phyloP scores from a whole-genome alignment of 37 sponge, comb jelly and placozoan genomes.

The Hexactinellida sp. region DNA sequence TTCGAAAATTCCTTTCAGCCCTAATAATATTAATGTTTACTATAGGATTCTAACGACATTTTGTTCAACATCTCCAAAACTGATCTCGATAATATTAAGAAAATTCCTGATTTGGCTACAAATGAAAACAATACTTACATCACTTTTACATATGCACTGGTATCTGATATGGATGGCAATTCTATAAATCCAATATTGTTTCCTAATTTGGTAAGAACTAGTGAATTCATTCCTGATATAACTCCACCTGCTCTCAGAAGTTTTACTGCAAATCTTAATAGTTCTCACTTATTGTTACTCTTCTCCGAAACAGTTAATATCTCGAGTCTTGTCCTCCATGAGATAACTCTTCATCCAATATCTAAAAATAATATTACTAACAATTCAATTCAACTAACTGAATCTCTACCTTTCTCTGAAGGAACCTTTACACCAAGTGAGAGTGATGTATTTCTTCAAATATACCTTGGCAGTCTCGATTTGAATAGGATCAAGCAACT shows the following conservation, averaged over 20 bases:
- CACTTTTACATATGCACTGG: constrained; percentile 29
- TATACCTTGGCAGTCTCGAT: constrained; percentile 40
- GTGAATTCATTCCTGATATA: constrained; percentile 31
- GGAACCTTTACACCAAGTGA: constrained; percentile 27
- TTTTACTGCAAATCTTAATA: constrained; percentile 49
- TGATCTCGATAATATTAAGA: constrained; percentile 57
- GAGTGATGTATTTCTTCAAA: constrained; percentile 33
- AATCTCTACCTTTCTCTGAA: neutral
- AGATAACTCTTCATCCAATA: constrained; percentile 28
- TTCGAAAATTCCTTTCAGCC: no score
- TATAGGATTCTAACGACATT: constrained; percentile 14
- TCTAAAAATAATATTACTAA: constrained; percentile 18
- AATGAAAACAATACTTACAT: constrained; percentile 32
- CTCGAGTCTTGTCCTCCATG: constrained; percentile 31
- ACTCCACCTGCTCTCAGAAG: constrained; percentile 44
- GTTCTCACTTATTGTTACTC: constrained; percentile 30
- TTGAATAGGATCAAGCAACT: constrained; percentile 68
- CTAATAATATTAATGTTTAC: neutral
- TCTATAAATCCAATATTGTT: constrained; percentile 13
- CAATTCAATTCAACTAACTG: constrained; percentile 19
- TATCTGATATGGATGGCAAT: constrained; percentile 67
- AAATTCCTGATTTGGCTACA: constrained; percentile 37
- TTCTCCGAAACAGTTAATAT: constrained; percentile 83
- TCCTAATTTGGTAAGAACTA: constrained; percentile 24
- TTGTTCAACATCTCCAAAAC: constrained; percentile 48